Base-by-base conservation (phyloP, 1,140 invertebrate genomes). In the Galleria mellonella region DNA sequence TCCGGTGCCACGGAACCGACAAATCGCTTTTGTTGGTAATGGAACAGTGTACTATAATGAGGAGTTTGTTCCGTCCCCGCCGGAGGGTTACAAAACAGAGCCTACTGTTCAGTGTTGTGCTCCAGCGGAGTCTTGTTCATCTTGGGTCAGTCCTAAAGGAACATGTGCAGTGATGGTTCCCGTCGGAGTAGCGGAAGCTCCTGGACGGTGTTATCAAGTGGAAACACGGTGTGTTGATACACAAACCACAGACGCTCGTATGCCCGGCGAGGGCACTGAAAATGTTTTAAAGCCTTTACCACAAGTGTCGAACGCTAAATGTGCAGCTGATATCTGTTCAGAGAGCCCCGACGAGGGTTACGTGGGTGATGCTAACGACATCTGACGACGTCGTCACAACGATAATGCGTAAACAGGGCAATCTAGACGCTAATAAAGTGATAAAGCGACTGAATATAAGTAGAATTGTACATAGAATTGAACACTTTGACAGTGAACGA, bases 321-420 rank as follows among this genome's bases (percentile, higher is more conserved):
- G 77, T 58, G 75, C 68, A 11, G 86, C 83, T 46, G 92, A 89
- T 46, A 88, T 89, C n/a, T 88, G 93, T 53, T 91, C 92, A 2
- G 94, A 96, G 58, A 95, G 94, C 71, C 94, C 94, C 4, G 94
- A 96, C 71, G 94, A 96, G 71, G 94, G 94, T 0, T 96, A 95
- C 71, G 94, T 94, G 32, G 94, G 94, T 15, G 94, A 95, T 66
- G 89, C 71, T 39, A 87, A 88, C 60, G 89, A 90, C 57, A 90
- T 89, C 73, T 90, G 89, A 90, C 89, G 66, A 91, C 91, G 87
- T 78, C 89, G 85, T 51, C 82, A 69, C 15, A 72, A 62, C 55
- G 83, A 86, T 48, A 76, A 70, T 62, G 69, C 70, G 60, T 81
- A 75, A 79, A 74, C 64, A 67, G 64, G 68, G 69, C 64, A 68